Percentiles rank a stretch among this genome's conserved stretches.
Conservation (phyloP, 2,797 vertebrate genomes). For the Hyperoplus immaculatus region DNA sequence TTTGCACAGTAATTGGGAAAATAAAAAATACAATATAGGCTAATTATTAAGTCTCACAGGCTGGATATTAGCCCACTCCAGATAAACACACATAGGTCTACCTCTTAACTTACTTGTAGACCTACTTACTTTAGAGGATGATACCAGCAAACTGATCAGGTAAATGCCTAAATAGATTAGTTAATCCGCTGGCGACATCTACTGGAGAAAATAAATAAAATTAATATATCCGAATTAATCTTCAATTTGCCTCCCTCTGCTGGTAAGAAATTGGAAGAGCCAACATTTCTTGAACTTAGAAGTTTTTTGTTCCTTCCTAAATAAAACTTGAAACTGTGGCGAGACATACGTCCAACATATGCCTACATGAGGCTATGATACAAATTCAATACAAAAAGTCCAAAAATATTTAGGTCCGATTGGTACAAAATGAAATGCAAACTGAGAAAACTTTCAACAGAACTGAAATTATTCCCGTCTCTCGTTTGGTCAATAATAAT, state of each 20-base stretch:
- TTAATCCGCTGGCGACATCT: constrained; percentile 57
- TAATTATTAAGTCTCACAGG: background rate
- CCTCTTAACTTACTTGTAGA: background rate
- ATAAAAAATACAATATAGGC: background rate
- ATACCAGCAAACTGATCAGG: fast-evolving
- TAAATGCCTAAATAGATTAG: background rate
- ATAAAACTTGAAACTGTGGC: background rate
- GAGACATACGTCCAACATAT: background rate
- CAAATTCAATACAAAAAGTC: background rate
- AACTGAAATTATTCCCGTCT: background rate
- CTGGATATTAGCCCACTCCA: background rate
- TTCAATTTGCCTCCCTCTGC: constrained; percentile 31
- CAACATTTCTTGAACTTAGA: background rate
- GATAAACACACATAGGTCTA: background rate
- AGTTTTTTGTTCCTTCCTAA: background rate
- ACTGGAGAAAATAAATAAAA: constrained; percentile 32
- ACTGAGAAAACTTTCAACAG: background rate
- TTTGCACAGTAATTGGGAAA: background rate
- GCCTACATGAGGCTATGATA: background rate
- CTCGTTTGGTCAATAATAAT: background rate
- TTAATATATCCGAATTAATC: background rate
- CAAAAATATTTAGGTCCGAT: background rate
- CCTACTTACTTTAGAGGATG: background rate
- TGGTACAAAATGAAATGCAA: background rate
- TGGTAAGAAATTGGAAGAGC: constrained; percentile 5